Evolutionary conservation across 2,888 invertebrate genomes (phyloP), one percentile per base, ranked within the genome.

Genomic region (Pachydiplax longipennis): DNA sequence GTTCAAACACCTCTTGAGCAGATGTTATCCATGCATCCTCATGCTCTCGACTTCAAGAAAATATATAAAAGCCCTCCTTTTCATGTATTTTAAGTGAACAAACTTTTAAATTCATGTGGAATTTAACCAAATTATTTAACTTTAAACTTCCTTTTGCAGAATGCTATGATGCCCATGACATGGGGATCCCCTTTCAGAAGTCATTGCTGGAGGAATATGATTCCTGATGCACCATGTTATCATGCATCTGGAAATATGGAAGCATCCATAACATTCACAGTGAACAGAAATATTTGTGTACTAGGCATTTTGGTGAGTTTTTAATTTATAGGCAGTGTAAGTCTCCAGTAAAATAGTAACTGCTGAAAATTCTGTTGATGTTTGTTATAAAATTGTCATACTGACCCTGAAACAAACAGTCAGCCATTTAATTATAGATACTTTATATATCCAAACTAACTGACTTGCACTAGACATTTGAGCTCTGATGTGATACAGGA

Each of bases 271-370:
- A 97, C 97, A 3, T 97, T 98, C 93, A 96, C 96, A 93, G 97
- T 97, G 87, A 97, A 97, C 93, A 96, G 96, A 93, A 97, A 97
- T 93, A 96, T 98, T 92, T 97, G 97, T 93, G 95, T 97, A 83
- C 95, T 96, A 92, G 98, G 97, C 58, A 95, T 97, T 90, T 96
- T 96, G 95, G 95, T 96, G 92, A 92, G 92, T 92, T 22, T 25
- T 73, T 31, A 10, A 73, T 65, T n/a, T 22, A 44, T 0, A 37
- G 10, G 6, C 44, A 44, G 44, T 10, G 1, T 10, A 44, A 0
- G 1, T 10, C 44, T 6, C 1, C 10, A 0, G 6, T n/a, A n/a
- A 0, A n/a, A 65, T n/a, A 0, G n/a, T n/a, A 65, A 8, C n/a
- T n/a, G n/a, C 10, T 65, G 65, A 22, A 65, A 65, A 65, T 44